Evolutionary conservation across 2,113 vertebrate genomes (phyloP), one percentile per base, ranked within the genome.

Genomic region (Delphinapterus leucas): DNA sequence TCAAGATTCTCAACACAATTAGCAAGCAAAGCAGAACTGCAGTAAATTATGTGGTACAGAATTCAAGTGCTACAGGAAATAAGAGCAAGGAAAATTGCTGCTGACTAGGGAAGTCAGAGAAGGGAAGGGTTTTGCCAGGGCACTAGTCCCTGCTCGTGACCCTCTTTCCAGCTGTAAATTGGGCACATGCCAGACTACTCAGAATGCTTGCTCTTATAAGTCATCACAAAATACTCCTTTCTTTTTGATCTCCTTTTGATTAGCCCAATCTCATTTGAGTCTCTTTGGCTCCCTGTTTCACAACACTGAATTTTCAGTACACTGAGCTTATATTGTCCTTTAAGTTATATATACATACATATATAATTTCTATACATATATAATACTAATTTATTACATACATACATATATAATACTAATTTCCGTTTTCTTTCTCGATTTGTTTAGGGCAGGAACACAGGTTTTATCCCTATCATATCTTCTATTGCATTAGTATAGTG

Each of bases 1-100:
- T 95, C 74, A 53, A 88, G 94, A 92, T 73, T 89, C 53, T 95
- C 36, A 80, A 87, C 79, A 87, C 68, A 77, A 93, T 94, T 97
- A 95, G 20, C 80, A 96, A 90, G 28, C 60, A 93, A 36, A 67
- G 38, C 49, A 94, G 88, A 90, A 92, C 55, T 83, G 28, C 23
- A 23, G 81, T 74, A 86, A 97, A 91, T 93, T 80, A 70, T 26
- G 36, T 89, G 60, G 61, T 47, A 86, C 26, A 61, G 26, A 60
- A 89, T 86, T 93, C 70, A 88, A 87, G 36, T 14, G 28, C 20
- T 95, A 28, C 31, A 73, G 88, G 41, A 94, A 96, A 82, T 77
- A 94, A 85, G 44, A 88, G 23, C 55, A 91, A 86, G 38, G 68
- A 88, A 97, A 97, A 95, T 70, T 85, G 61, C 36, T 94, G 53